Base-by-base conservation (phyloP, 2,113 vertebrate species). In the Castor canadensis region DNA sequence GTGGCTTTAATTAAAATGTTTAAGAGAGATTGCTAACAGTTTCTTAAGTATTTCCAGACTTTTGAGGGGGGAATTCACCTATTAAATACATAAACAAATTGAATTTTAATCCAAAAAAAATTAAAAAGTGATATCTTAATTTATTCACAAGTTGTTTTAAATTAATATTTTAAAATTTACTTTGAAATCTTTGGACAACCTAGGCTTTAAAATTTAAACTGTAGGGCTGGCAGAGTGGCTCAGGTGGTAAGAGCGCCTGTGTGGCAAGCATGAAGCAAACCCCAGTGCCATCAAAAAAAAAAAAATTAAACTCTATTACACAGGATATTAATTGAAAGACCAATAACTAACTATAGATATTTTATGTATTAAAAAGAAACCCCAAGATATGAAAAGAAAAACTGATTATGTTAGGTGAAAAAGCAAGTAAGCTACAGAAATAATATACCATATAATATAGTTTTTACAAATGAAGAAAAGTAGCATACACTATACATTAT, bases 381-480 rank as follows among this genome's bases (percentile, higher is more conserved):
- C 43, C 15, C 16, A 30, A n/a, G 52, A 60, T 2, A 45, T 45
- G 19, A 85, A 62, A 92, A 77, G 86, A 32, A 9, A 19, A 49
- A 58, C 19, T 69, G 22, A 84, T 7, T 75, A 85, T 22, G 35
- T 69, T 35, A 89, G 35, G 7, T 86, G 24, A 64, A 45, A 71
- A 82, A 71, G 12, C 24, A 91, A 76, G n/a, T 40, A 91, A 81
- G 40, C 47, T 43, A 64, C 1, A 88, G 52, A 88, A 79, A 47
- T 43, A 58, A 43, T 40, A 54, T 30, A 80, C 7, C 10, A 62
- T 47, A 69, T 69, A 2, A 56, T 30, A 67, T 11, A 73, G 13
- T 77, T 69, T 90, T 54, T 89, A 85, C 40, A 71, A 83, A 58
- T 60, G 66, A 93, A 82, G 64, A 82, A 94, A 95, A 71, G 19